Conservation (phyloP, 2,113 vertebrate species). For the Phyllostomus hastatus region DNA sequence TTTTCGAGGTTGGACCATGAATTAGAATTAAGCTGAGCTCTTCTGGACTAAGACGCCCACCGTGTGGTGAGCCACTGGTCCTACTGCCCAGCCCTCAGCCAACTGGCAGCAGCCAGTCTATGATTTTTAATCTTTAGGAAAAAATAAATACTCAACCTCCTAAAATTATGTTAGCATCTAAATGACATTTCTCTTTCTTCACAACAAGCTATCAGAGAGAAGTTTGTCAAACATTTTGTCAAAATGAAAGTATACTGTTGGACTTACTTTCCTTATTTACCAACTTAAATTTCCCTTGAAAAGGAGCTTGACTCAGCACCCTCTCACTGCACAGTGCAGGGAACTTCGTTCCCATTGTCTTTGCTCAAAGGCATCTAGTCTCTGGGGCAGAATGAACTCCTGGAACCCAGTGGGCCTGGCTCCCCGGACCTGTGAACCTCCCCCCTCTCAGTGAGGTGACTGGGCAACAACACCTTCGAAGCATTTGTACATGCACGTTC, state of each 20-base stretch:
- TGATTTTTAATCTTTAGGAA: neutral
- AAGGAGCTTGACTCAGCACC: neutral
- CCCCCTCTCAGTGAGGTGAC: neutral
- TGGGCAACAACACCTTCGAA: neutral
- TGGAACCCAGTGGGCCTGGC: neutral
- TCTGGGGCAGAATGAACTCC: neutral
- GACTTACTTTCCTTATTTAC: neutral
- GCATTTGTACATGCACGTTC: neutral
- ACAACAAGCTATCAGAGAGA: neutral
- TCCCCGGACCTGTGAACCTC: neutral
- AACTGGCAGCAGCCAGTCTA: neutral
- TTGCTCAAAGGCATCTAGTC: neutral
- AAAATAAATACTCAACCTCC: neutral
- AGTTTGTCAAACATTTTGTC: neutral
- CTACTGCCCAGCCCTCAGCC: neutral
- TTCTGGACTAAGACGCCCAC: neutral
- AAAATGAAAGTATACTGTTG: neutral
- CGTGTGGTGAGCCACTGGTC: neutral
- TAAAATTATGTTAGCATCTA: neutral
- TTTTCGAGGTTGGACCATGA: neutral
- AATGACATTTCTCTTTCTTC: slow-evolving; percentile 1
- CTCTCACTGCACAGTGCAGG: too few relatives aligned
- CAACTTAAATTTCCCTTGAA: neutral
- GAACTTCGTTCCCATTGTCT: neutral
- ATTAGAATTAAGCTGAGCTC: neutral